Conservation (phyloP, 2,113 vertebrate genomes). For the Alligator mississippiensis region DNA sequence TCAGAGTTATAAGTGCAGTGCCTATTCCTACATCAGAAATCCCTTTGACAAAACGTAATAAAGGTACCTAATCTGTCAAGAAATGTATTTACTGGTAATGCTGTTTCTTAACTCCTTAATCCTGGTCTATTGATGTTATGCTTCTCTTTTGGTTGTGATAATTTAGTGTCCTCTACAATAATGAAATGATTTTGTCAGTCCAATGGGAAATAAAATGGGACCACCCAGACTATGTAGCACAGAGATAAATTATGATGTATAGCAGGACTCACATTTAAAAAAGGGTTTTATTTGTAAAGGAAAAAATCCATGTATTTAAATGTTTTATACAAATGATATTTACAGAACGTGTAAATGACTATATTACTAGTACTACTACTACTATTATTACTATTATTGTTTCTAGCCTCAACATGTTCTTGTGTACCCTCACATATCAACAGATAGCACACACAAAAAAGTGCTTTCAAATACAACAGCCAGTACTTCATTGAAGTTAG, state of each 20-base stretch:
- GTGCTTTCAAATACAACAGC: background rate
- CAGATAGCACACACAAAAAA: background rate
- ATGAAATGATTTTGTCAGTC: background rate
- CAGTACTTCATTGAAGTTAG: background rate
- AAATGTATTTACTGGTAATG: constrained; percentile 12
- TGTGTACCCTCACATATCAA: background rate
- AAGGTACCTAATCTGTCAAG: constrained; percentile 21
- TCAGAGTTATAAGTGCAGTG: constrained; percentile 27
- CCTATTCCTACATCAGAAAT: constrained; percentile 8
- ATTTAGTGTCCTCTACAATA: constrained; percentile 7
- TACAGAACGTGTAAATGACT: background rate
- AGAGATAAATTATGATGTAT: background rate
- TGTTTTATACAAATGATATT: background rate
- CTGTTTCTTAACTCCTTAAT: constrained; percentile 5
- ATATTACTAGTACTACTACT: too few species aligned
- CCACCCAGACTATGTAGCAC: background rate
- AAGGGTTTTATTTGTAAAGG: background rate
- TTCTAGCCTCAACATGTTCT: background rate
- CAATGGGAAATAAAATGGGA: background rate
- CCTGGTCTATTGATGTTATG: background rate
- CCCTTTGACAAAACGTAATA: background rate
- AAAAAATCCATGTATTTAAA: background rate
- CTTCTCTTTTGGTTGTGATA: background rate
- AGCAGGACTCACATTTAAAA: background rate
- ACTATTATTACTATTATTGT: background rate